Percentiles rank a stretch among this genome's conserved stretches.
Conservation (phyloP, 2,113 vertebrate genomes). For the Myrmecobius fasciatus region DNA sequence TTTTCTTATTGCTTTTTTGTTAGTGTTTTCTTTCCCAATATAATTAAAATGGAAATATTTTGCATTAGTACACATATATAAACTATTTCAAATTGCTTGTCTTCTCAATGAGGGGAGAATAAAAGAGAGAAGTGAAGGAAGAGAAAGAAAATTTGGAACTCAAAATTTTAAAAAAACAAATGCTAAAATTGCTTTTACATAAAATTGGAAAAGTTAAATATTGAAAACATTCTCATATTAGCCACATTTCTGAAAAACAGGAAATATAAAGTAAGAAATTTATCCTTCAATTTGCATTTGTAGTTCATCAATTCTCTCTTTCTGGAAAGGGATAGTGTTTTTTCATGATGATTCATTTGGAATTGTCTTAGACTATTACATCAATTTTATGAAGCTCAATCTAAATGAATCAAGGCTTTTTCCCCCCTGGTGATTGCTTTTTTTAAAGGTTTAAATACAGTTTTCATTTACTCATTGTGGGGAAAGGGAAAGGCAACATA, state of each 20-base stretch:
- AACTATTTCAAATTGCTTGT: too few species aligned
- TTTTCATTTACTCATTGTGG: background rate
- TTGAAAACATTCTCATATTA: background rate
- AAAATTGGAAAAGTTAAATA: too few species aligned
- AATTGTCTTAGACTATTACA: background rate
- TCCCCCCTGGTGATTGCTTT: background rate
- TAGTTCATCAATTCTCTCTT: background rate
- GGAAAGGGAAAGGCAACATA: background rate
- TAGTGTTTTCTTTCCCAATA: too few species aligned
- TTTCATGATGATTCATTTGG: background rate
- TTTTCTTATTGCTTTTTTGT: too few species aligned
- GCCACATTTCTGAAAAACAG: background rate
- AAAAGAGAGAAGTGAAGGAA: too few species aligned
- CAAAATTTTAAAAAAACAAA: too few species aligned
- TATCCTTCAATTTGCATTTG: background rate
- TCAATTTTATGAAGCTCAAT: constrained; percentile 15
- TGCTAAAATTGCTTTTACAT: too few species aligned
- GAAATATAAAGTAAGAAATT: background rate
- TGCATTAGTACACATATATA: too few species aligned
- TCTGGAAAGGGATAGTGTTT: background rate
- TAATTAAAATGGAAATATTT: too few species aligned
- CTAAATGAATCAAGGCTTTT: constrained; percentile 15
- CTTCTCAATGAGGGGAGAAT: too few species aligned
- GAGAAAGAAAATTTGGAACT: too few species aligned
- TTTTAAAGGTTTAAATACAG: background rate